Conservation (phyloP, 2,797 vertebrate genomes). For the Pyrocephalus nanus region DNA sequence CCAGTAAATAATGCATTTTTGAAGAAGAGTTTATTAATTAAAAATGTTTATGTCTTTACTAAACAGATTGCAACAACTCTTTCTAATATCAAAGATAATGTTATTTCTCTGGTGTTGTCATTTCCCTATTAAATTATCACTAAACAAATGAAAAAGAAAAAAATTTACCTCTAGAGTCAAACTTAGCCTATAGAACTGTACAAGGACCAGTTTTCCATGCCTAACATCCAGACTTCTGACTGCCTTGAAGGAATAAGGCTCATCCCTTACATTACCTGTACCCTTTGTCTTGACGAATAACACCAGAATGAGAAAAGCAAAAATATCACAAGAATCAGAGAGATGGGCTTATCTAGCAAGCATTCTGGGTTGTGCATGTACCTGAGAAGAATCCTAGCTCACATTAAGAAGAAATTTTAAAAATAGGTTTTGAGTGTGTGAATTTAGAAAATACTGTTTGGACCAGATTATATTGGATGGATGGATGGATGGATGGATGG, state of each 20-base stretch:
- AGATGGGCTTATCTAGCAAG: background rate
- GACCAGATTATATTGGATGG: background rate
- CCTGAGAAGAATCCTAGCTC: background rate
- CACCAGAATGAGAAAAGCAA: background rate
- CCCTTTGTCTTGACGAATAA: background rate
- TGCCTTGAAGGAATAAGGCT: background rate
- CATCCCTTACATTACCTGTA: background rate
- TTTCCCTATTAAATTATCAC: slow-evolving; percentile 37
- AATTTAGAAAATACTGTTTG: background rate
- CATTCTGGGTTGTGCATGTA: background rate
- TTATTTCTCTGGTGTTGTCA: background rate
- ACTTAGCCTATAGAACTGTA: background rate
- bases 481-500: too few relatives aligned
- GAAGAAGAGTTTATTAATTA: slow-evolving; percentile 74
- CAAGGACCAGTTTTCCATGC: background rate
- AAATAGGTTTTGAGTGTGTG: background rate
- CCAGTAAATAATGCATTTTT: slow-evolving; percentile 72
- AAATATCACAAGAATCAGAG: background rate
- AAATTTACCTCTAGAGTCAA: slow-evolving; percentile 17
- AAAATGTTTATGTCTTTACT: slow-evolving; percentile 66
- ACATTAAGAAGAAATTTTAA: background rate
- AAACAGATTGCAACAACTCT: slow-evolving; percentile 15
- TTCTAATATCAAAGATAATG: slow-evolving; percentile 31
- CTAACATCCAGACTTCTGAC: background rate
- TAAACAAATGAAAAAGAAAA: slow-evolving; percentile 33